phyloP scores from a whole-genome alignment of 1,140 invertebrate genomes.

The Pseudachorutes palmiensis region DNA sequence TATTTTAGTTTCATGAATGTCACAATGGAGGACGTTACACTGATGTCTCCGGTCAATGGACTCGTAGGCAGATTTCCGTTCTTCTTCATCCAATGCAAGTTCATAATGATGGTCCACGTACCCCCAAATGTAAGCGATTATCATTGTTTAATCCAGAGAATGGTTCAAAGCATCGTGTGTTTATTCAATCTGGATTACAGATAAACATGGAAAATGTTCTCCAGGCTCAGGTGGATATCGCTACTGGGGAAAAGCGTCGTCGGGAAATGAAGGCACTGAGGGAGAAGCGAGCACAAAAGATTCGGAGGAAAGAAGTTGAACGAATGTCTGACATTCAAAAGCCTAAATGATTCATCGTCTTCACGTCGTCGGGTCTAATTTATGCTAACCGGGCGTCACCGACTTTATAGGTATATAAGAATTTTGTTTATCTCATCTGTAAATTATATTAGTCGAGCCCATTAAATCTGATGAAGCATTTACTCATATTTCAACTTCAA shows the following conservation, averaged over 20 bases:
- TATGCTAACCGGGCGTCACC: no score
- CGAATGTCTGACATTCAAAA: no score
- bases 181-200: neutral
- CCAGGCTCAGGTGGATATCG: constrained; percentile 11
- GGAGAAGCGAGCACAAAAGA: neutral
- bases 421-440: no score
- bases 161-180: neutral
- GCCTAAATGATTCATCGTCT: no score
- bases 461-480: no score
- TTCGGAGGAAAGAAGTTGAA: neutral
- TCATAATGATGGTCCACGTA: neutral
- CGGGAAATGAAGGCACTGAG: neutral
- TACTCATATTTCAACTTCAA: no score
- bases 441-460: no score
- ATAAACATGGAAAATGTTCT: neutral
- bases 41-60: neutral
- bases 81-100: constrained; percentile 5
- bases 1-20: constrained; percentile 10
- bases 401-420: no score
- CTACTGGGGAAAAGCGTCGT: constrained; percentile 3
- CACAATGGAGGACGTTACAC: constrained; percentile 2
- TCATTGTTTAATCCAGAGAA: neutral
- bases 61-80: neutral
- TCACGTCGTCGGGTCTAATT: no score
- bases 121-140: constrained; percentile 4